phyloP scores from a whole-genome alignment of 2,888 invertebrate species.

The Drosophila recens region DNA sequence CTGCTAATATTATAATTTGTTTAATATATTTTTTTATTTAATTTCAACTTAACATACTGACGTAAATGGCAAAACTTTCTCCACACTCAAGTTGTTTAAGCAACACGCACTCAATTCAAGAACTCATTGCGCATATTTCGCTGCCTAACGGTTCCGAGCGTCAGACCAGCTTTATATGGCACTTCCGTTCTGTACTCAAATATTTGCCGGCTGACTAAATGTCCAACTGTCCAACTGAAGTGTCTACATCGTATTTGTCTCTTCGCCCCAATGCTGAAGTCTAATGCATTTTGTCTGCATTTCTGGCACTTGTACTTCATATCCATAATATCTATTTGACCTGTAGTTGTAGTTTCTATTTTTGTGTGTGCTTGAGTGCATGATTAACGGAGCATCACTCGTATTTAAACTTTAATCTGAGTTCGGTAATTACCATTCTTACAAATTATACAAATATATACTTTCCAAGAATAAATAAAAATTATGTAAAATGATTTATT shows the following conservation, averaged over 20 bases:
- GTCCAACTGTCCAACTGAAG: slow-evolving; percentile 40
- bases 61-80: slow-evolving; percentile 50
- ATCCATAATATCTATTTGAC: slow-evolving; percentile 18
- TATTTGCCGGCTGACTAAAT: slow-evolving; percentile 30
- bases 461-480: not conserved
- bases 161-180: slow-evolving; percentile 51
- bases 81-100: slow-evolving; percentile 21
- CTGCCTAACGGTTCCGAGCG: slow-evolving; percentile 37
- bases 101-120: slow-evolving; percentile 34
- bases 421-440: slow-evolving; percentile 8
- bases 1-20: not conserved
- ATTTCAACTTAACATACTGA: slow-evolving; percentile 8
- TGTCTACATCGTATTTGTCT: slow-evolving; percentile 11
- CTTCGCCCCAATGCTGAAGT: not conserved
- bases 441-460: no score
- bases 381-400: slow-evolving; percentile 37
- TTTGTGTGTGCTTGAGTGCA: slow-evolving; percentile 4
- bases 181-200: slow-evolving; percentile 71
- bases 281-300: slow-evolving; percentile 40
- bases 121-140: slow-evolving; percentile 48
- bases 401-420: not conserved
- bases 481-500: not conserved
- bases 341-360: slow-evolving; percentile 22
- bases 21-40: not conserved
- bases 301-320: slow-evolving; percentile 18